Base-by-base conservation (phyloP, 2,888 invertebrate species). In the Harpagoxenus sublaevis region DNA sequence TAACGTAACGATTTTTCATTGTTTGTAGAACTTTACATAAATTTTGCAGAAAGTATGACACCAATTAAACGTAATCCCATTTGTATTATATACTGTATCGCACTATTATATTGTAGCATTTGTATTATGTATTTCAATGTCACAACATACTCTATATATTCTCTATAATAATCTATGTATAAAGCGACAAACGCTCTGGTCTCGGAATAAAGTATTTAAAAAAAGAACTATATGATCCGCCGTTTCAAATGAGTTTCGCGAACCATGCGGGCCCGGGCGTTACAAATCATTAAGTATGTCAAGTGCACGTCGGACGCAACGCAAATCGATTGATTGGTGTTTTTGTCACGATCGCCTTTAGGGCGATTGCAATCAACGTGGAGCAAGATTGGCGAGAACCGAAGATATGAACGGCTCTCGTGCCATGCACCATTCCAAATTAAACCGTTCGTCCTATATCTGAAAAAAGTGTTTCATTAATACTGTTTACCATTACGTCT, bases 361-460 rank as follows among this genome's bases (percentile, higher is more conserved):
- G 12, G 3, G 15, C 5, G 51, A 75, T 23, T 10, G 28, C 42
- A 18, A 8, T 31, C 5, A 10, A 60, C 3, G 12, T 53, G 31
- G 28, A 4, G 23, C 23, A 23, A 23, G 23, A 23, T 23, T 23
- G 23, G 28, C 9, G 45, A 28, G 12, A 55, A 23, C 18, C 18
- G 31, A 6, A 10, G 18, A 28, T 28, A 6, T 3, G 53, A n/a
- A n/a, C 35, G 39, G 39, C 0, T n/a, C 6, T 15, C 31, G 31
- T 28, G 57, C n/a, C 0, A 23, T 23, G 23, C 53, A 0, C 53
- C 12, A 15, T 77, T 23, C 18, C 39, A 83, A 71, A 86, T 84
- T 84, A 81, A 85, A 82, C 45, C 51, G 45, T 45, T 68, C 28
- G 55, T 77, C 74, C 39, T 82, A 86, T 86, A 82, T 86, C 83